Evolutionary conservation across 2,113 vertebrate species (phyloP).

Genomic region (Oxygymnocypris stewartii): DNA sequence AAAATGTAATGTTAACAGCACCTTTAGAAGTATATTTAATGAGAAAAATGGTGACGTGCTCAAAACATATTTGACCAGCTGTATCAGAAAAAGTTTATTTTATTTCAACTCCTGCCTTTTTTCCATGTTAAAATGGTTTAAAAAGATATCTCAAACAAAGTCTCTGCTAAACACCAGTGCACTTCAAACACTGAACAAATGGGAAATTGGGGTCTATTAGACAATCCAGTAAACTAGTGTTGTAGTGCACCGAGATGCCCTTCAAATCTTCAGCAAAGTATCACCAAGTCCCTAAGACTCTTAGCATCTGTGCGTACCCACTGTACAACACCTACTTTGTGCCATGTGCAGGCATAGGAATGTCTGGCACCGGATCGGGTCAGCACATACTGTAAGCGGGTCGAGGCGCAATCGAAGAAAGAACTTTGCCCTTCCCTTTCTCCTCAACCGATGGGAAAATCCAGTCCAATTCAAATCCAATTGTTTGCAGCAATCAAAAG

Average conservation of each 20-base stretch:
- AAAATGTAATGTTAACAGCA: too few species aligned
- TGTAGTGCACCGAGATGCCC: conserved; percentile 7
- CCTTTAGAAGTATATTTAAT: too few species aligned
- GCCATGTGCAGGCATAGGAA: conserved; percentile 29
- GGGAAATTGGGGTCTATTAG: not conserved
- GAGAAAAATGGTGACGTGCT: too few species aligned
- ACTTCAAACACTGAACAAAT: not conserved
- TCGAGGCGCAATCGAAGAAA: not conserved
- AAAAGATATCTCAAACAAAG: not conserved
- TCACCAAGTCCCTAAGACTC: conserved; percentile 21
- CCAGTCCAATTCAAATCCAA: conserved; percentile 30
- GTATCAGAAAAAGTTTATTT: not conserved
- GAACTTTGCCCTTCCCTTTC: conserved; percentile 25
- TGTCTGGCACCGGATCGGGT: not conserved
- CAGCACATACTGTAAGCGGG: conserved; percentile 18
- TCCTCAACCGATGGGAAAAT: conserved; percentile 15
- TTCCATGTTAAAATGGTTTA: not conserved
- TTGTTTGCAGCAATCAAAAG: conserved; percentile 31
- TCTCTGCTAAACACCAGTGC: not conserved
- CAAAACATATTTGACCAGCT: too few species aligned
- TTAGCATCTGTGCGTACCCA: conserved; percentile 4
- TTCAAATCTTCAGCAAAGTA: conserved; percentile 34
- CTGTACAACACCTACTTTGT: conserved; percentile 14
- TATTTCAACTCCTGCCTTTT: not conserved
- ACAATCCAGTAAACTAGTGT: not conserved